phyloP scores from a whole-genome alignment of 2,888 invertebrate genomes.

The Elgonia sp. region DNA sequence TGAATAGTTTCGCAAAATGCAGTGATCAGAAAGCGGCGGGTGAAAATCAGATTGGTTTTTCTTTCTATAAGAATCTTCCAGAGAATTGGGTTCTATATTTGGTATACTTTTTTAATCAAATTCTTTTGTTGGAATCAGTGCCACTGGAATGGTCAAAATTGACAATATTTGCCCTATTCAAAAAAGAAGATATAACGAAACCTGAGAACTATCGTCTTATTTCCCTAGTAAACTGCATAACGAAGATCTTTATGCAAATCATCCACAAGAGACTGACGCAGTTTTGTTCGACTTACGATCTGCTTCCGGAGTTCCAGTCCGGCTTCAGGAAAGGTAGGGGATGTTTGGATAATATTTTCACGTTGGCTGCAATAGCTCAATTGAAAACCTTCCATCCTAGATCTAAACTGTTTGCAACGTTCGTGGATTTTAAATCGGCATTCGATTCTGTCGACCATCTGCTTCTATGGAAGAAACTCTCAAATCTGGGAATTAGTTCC shows the following conservation, averaged over 20 bases:
- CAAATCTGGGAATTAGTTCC: not conserved
- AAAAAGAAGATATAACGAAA: not conserved
- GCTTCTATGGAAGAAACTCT: not conserved
- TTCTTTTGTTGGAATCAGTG: not conserved
- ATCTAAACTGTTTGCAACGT: not conserved
- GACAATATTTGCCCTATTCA: not conserved
- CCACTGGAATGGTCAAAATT: no score
- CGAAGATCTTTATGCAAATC: not conserved
- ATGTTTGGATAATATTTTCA: not conserved
- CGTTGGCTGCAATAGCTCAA: not conserved
- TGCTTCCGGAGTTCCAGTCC: not conserved
- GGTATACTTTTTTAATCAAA: not conserved
- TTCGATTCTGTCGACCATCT: not conserved
- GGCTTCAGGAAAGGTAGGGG: not conserved
- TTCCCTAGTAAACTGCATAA: not conserved
- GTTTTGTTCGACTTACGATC: not conserved
- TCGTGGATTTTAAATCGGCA: no score
- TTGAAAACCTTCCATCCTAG: not conserved
- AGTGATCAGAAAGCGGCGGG: not conserved
- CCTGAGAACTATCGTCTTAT: not conserved
- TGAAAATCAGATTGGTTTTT: not conserved
- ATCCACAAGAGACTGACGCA: not conserved
- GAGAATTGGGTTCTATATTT: not conserved
- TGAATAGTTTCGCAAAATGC: not conserved
- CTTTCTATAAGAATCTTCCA: no score